Evolutionary conservation across 2,888 invertebrate genomes (phyloP).

Genomic region (Aelia acuminata): DNA sequence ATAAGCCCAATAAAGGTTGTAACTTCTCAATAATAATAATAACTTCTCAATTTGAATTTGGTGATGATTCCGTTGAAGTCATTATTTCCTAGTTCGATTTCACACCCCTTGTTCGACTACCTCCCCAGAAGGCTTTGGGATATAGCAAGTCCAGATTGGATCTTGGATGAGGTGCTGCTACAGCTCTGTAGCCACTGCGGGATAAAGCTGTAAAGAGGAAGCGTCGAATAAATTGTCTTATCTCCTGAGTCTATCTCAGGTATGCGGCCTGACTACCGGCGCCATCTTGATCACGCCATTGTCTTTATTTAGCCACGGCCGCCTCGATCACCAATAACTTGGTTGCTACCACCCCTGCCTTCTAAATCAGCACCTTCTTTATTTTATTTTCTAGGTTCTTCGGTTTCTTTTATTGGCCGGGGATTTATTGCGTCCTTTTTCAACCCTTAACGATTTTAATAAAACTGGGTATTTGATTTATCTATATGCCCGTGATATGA

Average conservation of each 20-base stretch:
- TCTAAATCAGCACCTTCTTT: slow-evolving; percentile 44
- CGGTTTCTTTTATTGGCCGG: slow-evolving; percentile 24
- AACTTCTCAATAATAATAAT: too few relatives aligned
- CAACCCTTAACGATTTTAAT: slow-evolving; percentile 10
- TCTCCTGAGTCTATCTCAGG: slow-evolving; percentile 8
- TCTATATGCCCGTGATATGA: background rate
- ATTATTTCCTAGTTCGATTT: too few relatives aligned
- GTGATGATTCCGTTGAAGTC: too few relatives aligned
- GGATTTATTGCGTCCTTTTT: slow-evolving; percentile 39
- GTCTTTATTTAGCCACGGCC: slow-evolving; percentile 51
- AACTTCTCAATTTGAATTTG: too few relatives aligned
- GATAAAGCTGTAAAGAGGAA: slow-evolving; percentile 51
- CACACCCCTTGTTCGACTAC: background rate
- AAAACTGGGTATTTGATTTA: background rate
- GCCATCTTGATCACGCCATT: slow-evolving; percentile 51
- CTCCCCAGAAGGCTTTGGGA: background rate
- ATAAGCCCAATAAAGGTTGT: too few relatives aligned
- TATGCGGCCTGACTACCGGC: slow-evolving; percentile 48
- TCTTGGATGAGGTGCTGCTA: background rate
- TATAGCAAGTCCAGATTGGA: background rate
- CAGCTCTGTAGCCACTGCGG: background rate
- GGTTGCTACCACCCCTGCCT: slow-evolving; percentile 39
- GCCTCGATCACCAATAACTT: slow-evolving; percentile 44
- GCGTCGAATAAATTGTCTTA: slow-evolving; percentile 48
- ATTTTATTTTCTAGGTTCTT: slow-evolving; percentile 4